Evolutionary conservation across 2,888 invertebrate species (phyloP).

Genomic region (Boloria euphrosyne): DNA sequence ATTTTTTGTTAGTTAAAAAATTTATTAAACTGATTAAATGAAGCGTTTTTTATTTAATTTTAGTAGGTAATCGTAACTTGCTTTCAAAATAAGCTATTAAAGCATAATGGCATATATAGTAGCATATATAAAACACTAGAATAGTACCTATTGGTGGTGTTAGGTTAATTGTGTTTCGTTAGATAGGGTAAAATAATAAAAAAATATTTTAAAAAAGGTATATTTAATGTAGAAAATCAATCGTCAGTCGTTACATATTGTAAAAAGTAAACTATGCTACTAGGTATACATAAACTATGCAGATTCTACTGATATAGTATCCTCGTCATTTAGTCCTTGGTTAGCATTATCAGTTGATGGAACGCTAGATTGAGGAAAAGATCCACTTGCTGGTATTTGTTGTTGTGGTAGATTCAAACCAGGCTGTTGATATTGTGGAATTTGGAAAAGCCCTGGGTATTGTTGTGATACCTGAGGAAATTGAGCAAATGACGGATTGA

Average conservation of each 20-base stretch:
- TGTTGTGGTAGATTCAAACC: conserved; percentile 37
- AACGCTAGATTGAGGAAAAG: conserved; percentile 55
- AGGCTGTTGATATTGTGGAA: conserved; percentile 27
- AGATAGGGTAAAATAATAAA: not conserved
- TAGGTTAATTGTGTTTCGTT: not conserved
- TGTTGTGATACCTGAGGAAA: conserved; percentile 2
- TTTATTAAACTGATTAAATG: too few species aligned
- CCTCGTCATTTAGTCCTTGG: conserved; percentile 68
- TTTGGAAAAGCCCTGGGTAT: conserved; percentile 32
- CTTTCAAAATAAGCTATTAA: too few species aligned
- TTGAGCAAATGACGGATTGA: not conserved
- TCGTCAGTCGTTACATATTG: not conserved
- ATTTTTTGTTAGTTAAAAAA: too few species aligned
- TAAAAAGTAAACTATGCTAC: conserved; percentile 9
- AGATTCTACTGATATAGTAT: conserved; percentile 73
- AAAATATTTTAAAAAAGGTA: not conserved
- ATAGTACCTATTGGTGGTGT: too few species aligned
- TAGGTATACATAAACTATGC: conserved; percentile 47
- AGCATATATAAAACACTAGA: too few species aligned
- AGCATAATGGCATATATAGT: too few species aligned
- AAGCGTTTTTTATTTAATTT: too few species aligned
- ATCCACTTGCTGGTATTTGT: conserved; percentile 34
- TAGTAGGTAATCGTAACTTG: too few species aligned
- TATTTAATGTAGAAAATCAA: conserved; percentile 17
- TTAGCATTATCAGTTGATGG: conserved; percentile 55